These are phyloP conservation scores for Schizotus pectinicornis DNA, from an alignment of 2,888 invertebrate genomes.

Conservation along the genomic window DNA sequence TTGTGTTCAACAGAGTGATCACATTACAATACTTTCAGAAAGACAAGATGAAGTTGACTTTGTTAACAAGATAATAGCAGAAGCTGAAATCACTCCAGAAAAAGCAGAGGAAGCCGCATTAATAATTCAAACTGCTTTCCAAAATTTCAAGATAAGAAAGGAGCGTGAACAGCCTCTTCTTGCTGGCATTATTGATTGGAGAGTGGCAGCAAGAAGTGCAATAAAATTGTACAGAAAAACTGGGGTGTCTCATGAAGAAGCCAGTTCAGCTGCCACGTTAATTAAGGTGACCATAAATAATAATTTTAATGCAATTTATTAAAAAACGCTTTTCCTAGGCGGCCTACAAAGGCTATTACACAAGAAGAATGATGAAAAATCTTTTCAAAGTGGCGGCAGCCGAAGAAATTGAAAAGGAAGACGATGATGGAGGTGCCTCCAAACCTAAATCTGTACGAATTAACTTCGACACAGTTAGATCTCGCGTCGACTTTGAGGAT, in stretches of 20 bases:
- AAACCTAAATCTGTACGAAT: slow-evolving; percentile 34
- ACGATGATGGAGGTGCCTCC: background rate
- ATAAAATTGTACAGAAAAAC: slow-evolving; percentile 51
- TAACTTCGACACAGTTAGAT: slow-evolving; percentile 42
- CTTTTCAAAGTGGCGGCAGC: slow-evolving; percentile 30
- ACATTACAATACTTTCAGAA: slow-evolving; percentile 1
- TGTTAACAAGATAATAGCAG: slow-evolving; percentile 43
- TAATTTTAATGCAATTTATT: background rate
- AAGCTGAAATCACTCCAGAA: slow-evolving; percentile 41
- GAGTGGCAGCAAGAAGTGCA: slow-evolving; percentile 54
- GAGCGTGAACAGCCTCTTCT: slow-evolving; percentile 47
- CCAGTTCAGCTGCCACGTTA: slow-evolving; percentile 54
- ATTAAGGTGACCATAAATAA: slow-evolving; percentile 51
- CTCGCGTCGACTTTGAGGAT: slow-evolving; percentile 45
- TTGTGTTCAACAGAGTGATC: too few relatives aligned
- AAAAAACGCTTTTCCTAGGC: background rate
- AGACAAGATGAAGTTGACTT: slow-evolving; percentile 45
- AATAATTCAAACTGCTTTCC: slow-evolving; percentile 52
- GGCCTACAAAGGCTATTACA: slow-evolving; percentile 58
- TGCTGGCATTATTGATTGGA: slow-evolving; percentile 55
- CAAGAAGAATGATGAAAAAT: slow-evolving; percentile 47
- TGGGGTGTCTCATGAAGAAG: slow-evolving; percentile 54
- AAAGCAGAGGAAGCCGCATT: slow-evolving; percentile 51
- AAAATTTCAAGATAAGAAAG: slow-evolving; percentile 43
- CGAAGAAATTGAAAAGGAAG: slow-evolving; percentile 3